Percentiles rank a stretch among this genome's conserved stretches.
phyloP scores from a whole-genome alignment of 2,113 vertebrate species.

The Triplophysa siluroides region DNA sequence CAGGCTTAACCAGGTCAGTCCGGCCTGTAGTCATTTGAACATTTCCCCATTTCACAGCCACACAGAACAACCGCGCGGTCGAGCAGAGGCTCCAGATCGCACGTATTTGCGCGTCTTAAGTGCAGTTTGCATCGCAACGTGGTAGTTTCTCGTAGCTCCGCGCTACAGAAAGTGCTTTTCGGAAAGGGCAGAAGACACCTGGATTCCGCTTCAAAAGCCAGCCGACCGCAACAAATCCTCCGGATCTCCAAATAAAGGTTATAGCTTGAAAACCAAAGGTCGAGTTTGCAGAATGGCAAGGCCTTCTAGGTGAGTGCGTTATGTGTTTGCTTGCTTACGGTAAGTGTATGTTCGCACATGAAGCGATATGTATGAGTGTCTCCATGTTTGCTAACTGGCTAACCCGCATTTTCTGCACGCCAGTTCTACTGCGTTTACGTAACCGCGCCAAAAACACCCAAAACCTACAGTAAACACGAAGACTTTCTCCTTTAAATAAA shows the following conservation, averaged over 20 bases:
- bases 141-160: conserved; percentile 15
- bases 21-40: conserved; percentile 2
- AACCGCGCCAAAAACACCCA: neutral
- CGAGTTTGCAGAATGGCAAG: conserved; percentile 55
- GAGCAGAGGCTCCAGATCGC: neutral
- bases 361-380: conserved; percentile 7
- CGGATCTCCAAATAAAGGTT: neutral
- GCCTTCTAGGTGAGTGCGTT: conserved; percentile 57
- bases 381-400: conserved; percentile 46
- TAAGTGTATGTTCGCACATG: conserved; percentile 7
- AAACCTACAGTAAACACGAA: neutral
- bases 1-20: conserved; percentile 30
- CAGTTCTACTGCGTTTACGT: neutral
- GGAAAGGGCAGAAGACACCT: conserved; percentile 31
- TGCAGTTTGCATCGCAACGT: conserved; percentile 12
- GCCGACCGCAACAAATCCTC: neutral
- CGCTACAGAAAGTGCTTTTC: neutral
- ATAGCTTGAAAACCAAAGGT: neutral
- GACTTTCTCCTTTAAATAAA: neutral
- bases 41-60: conserved; percentile 1
- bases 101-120: neutral
- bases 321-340: neutral
- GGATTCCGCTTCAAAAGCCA: conserved; percentile 19
- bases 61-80: neutral
- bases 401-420: neutral